phyloP scores from a whole-genome alignment of 1,140 invertebrate species.

The Bombyx mori region ASM3026992v2 NC_085124.1:2464001-2464500 shows the following conservation, averaged over 20 bases:
- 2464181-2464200: not conserved
- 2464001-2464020: no score
- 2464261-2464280: not conserved
- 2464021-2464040: no score
- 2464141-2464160: not conserved
- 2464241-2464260: not conserved
- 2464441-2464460: no score
- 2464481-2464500: no score
- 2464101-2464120: not conserved
- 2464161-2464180: not conserved
- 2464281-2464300: constrained; percentile 1
- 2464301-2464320: not conserved
- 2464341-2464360: constrained; percentile 1
- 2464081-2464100: no score
- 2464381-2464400: constrained; percentile 14
- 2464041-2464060: no score
- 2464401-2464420: no score
- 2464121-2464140: not conserved
- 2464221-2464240: not conserved
- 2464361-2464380: constrained; percentile 1
- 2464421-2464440: no score
- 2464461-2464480: no score
- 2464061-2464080: no score
- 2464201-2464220: not conserved
- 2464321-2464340: not conserved